phyloP scores from a whole-genome alignment of 1,140 invertebrate genomes.

The Atta cephalotes region DNA sequence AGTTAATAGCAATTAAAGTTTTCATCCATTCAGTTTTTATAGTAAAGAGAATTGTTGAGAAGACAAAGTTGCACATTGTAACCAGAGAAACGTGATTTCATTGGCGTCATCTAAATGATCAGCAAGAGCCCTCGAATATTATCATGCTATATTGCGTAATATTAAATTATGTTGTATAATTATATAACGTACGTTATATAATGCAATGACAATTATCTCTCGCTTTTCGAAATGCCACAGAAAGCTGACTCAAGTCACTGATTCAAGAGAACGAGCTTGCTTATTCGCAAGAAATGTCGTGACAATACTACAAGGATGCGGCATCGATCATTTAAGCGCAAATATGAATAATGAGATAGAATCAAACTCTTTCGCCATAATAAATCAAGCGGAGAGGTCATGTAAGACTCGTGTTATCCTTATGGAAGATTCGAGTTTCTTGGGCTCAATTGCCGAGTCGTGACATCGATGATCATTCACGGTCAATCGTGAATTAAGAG shows the following conservation, averaged over 20 bases:
- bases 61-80: background rate
- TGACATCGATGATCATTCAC: slow-evolving; percentile 38
- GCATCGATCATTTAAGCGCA: slow-evolving; percentile 10
- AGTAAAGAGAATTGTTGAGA: background rate
- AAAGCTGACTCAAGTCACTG: background rate
- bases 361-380: background rate
- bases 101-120: background rate
- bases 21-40: background rate
- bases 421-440: background rate
- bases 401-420: background rate
- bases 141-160: slow-evolving; percentile 8
- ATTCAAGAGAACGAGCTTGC: background rate
- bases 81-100: slow-evolving; percentile 16
- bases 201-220: slow-evolving; percentile 47
- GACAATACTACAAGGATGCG: slow-evolving; percentile 10
- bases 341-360: slow-evolving; percentile 16
- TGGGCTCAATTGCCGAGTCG: background rate
- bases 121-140: slow-evolving; percentile 22
- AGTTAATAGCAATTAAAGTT: background rate
- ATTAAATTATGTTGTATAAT: slow-evolving; percentile 36
- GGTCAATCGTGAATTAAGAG: slow-evolving; percentile 40
- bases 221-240: slow-evolving; percentile 26
- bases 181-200: slow-evolving; percentile 24
- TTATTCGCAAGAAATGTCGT: slow-evolving; percentile 13
- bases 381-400: background rate